A percentile compares a stretch with the other conserved stretches of the same genome.
These are phyloP conservation scores for Melanotaenia maccullochi DNA, from an alignment of 2,797 vertebrate species.

Conservation along the genomic window DNA sequence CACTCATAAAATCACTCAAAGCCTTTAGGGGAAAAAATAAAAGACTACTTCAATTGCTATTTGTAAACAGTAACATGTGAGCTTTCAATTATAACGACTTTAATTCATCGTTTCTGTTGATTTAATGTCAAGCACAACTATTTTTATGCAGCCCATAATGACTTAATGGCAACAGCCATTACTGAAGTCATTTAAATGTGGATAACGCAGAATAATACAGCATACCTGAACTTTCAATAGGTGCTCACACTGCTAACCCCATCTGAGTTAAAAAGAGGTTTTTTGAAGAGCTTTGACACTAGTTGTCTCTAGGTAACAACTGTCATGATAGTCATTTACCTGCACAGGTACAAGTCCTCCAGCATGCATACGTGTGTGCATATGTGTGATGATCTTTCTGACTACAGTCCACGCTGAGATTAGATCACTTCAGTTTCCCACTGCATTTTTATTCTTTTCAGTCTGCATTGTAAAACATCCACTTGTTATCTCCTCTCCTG, in stretches of 20 bases:
- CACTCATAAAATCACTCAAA: slow-evolving; percentile 38
- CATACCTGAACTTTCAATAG: slow-evolving; percentile 61
- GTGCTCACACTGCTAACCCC: slow-evolving; percentile 49
- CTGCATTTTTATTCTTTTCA: slow-evolving; percentile 68
- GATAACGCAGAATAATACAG: slow-evolving; percentile 73
- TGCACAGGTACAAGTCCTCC: slow-evolving; percentile 51
- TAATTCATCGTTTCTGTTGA: slow-evolving; percentile 75
- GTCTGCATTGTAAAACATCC: slow-evolving; percentile 56
- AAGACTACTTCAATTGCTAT: slow-evolving; percentile 50
- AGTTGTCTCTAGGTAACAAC: slow-evolving; percentile 44
- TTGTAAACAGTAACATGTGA: slow-evolving; percentile 64
- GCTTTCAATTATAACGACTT: slow-evolving; percentile 67
- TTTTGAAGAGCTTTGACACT: slow-evolving; percentile 46
- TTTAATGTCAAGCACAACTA: slow-evolving; percentile 69
- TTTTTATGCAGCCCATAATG: slow-evolving; percentile 77
- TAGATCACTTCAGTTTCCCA: slow-evolving; percentile 57
- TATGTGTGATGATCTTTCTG: slow-evolving; percentile 26
- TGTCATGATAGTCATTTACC: slow-evolving; percentile 13
- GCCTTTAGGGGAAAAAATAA: slow-evolving; percentile 6
- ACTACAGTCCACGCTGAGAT: slow-evolving; percentile 43
- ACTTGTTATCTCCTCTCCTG: slow-evolving; percentile 58
- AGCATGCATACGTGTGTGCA: slow-evolving; percentile 1
- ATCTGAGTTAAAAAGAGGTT: slow-evolving; percentile 44
- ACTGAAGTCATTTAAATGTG: slow-evolving; percentile 73
- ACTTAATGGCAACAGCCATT: slow-evolving; percentile 75